A percentile compares a stretch with the other conserved stretches of the same genome.
Conservation (phyloP, 2,888 invertebrate species). For the Syrista parreyssii region DNA sequence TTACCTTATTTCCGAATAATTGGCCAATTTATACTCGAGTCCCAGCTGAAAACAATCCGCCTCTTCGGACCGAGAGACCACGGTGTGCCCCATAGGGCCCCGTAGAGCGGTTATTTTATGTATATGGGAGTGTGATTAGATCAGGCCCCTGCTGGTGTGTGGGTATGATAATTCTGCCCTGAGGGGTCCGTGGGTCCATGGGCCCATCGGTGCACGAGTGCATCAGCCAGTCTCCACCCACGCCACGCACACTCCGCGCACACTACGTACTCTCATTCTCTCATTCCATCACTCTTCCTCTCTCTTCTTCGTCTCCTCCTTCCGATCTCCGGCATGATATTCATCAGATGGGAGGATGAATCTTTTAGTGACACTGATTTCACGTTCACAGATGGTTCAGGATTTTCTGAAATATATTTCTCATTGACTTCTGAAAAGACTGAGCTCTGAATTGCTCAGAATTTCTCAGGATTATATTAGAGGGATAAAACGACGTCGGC, state of each 20-base stretch:
- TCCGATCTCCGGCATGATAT: not conserved
- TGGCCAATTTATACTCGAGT: conserved; percentile 66
- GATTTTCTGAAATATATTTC: too few relatives aligned
- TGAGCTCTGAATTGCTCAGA: too few relatives aligned
- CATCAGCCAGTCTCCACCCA: conserved; percentile 57
- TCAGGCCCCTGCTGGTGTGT: conserved; percentile 56
- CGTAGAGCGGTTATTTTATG: conserved; percentile 65
- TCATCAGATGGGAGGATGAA: not conserved
- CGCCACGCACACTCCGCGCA: conserved; percentile 54
- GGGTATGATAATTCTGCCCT: conserved; percentile 66
- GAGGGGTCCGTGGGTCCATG: conserved; percentile 52
- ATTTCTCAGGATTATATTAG: too few relatives aligned
- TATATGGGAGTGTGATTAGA: conserved; percentile 67
- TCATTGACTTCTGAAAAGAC: too few relatives aligned
- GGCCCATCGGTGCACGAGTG: too few relatives aligned
- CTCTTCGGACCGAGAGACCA: conserved; percentile 45
- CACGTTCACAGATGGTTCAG: too few relatives aligned
- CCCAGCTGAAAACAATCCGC: conserved; percentile 66
- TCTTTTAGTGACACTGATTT: too few relatives aligned
- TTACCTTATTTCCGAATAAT: conserved; percentile 66
- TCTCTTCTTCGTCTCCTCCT: conserved; percentile 9
- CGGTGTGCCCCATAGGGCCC: conserved; percentile 61
- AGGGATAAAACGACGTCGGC: too few relatives aligned
- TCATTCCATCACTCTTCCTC: conserved; percentile 11
- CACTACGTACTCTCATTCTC: conserved; percentile 9